Base-by-base conservation (phyloP, 2,113 vertebrate species). In the Bostrychus sinensis region DNA sequence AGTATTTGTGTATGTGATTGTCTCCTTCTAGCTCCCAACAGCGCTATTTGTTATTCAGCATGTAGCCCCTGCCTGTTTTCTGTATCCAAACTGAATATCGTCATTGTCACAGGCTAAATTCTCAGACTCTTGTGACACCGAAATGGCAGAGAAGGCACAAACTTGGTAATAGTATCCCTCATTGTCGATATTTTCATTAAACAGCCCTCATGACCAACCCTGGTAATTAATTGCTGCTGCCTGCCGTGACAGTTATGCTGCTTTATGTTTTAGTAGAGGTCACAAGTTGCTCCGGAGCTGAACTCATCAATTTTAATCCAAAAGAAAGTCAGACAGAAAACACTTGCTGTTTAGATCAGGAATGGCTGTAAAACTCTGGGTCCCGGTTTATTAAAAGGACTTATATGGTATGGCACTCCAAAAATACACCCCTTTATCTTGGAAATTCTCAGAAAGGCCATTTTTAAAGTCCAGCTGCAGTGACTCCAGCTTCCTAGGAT, bases 61-160 rank as follows among this genome's bases (percentile, higher is more conserved):
- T 58, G 70, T 76, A 17, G 42, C 22, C 58, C 62, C 37, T 53
- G 51, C 19, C 57, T 23, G 38, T 36, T 61, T 59, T 65, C 80
- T 62, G 77, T 74, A 72, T 70, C 56, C 76, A 22, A 23, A 17
- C 63, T 86, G 84, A 89, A 83, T 84, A 78, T 77, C 60, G 58
- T 82, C 74, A 80, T 87, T 85, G 83, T 88, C 62, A 25, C 32
- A 53, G 32, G 46, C 41, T 58, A 60, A 65, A 70, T 82, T 82
- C 64, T 72, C 69, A 62, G 72, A 75, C 62, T 75, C 84, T 75
- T 80, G 85, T 88, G 84, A 89, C 72, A 66, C 80, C 61, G 66
- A 76, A 85, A 70, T 61, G 59, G 82, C 71, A 71, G 54, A 56
- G 76, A 68, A 77, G 16, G 32, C 81, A 83, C 25, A 77, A 82